Percentiles rank a stretch among this genome's conserved stretches.
phyloP scores from a whole-genome alignment of 2,888 invertebrate species.

The Taphrorychus bicolor region DNA sequence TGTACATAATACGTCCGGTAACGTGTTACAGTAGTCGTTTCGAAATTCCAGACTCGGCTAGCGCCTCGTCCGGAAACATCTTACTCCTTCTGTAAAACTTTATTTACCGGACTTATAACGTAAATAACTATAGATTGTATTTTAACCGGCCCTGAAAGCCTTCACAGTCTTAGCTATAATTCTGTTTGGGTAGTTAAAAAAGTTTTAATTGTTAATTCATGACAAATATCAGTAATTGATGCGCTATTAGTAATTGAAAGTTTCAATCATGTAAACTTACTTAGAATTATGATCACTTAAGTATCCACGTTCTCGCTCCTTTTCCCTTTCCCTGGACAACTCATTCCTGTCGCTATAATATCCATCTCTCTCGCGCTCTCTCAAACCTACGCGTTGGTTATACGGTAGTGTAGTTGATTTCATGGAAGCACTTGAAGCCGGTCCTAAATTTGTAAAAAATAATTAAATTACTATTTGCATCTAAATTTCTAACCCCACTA shows the following conservation, averaged over 20 bases:
- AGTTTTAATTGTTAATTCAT: not conserved
- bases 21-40: no score
- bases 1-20: no score
- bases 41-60: no score
- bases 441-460: constrained; percentile 56
- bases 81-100: no score
- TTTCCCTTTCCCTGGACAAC: constrained; percentile 77
- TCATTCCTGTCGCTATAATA: constrained; percentile 92
- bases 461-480: not conserved
- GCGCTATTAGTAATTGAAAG: not conserved
- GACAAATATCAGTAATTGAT: not conserved
- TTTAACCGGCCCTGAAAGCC: no score
- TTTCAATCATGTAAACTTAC: constrained; percentile 58
- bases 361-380: constrained; percentile 77
- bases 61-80: no score
- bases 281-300: constrained; percentile 82
- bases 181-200: no score
- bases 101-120: no score
- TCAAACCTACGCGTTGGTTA: constrained; percentile 73
- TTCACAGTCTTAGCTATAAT: no score
- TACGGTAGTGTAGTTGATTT: constrained; percentile 85
- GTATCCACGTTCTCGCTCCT: constrained; percentile 72
- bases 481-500: no score
- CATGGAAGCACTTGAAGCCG: constrained; percentile 72
- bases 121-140: no score